phyloP scores from a whole-genome alignment of 2,797 vertebrate species.

The Alosa sapidissima region DNA sequence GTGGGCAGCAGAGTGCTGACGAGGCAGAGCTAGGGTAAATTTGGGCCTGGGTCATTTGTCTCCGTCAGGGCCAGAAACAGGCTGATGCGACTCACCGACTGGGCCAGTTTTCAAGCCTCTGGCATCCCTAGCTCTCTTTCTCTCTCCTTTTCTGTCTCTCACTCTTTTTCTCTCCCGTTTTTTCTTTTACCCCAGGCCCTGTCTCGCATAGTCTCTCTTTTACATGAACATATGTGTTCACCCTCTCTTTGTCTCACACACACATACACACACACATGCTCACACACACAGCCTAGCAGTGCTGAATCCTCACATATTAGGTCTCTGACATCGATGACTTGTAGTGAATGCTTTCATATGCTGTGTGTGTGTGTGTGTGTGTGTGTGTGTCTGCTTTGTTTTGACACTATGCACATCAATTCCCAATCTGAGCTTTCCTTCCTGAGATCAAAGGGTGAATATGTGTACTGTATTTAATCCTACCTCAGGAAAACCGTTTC shows the following conservation, averaged over 20 bases:
- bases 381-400: not conserved
- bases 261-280: conserved; percentile 26
- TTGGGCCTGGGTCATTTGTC: conserved; percentile 43
- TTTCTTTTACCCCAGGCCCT: not conserved
- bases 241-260: not conserved
- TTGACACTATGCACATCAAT: not conserved
- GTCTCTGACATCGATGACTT: not conserved
- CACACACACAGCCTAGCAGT: conserved; percentile 21
- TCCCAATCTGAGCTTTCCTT: not conserved
- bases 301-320: not conserved
- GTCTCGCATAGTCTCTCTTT: not conserved
- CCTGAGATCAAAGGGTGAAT: not conserved
- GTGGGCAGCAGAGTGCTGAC: conserved; percentile 36
- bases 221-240: not conserved
- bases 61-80: conserved; percentile 34
- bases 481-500: conserved; percentile 4
- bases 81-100: conserved; percentile 19
- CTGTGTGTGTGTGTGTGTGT: not conserved
- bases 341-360: no score
- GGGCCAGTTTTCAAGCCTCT: conserved; percentile 20
- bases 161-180: not conserved
- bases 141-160: not conserved
- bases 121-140: not conserved
- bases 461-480: conserved; percentile 19
- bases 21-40: conserved; percentile 32